These are phyloP conservation scores for Drosophila persimilis DNA, from an alignment of 1,140 invertebrate species.

Conservation along the genomic window DNA sequence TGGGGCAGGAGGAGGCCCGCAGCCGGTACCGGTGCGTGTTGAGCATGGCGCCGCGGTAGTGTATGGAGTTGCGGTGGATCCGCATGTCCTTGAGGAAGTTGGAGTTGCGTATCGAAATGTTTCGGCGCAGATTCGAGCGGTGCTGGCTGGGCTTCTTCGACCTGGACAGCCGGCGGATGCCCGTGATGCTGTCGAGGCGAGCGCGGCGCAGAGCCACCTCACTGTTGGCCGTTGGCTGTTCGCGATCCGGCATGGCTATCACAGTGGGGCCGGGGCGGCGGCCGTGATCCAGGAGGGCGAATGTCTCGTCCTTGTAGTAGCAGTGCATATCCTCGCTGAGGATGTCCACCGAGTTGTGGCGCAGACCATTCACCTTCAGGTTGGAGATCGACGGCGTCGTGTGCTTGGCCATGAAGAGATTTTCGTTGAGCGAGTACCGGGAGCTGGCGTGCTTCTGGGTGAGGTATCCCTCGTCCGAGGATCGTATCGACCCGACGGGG, in stretches of 20 bases:
- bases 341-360: slow-evolving; percentile 78
- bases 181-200: slow-evolving; percentile 73
- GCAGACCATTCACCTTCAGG: slow-evolving; percentile 59
- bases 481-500: slow-evolving; percentile 45
- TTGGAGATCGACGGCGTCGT: slow-evolving; percentile 52
- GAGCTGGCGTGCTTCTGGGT: slow-evolving; percentile 72
- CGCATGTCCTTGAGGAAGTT: slow-evolving; percentile 90
- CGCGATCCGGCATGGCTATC: slow-evolving; percentile 63
- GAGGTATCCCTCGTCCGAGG: slow-evolving; percentile 66
- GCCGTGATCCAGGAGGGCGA: slow-evolving; percentile 58
- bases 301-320: slow-evolving; percentile 70
- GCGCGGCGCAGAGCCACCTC: slow-evolving; percentile 53
- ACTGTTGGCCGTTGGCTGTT: slow-evolving; percentile 32
- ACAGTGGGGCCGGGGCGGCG: slow-evolving; percentile 42
- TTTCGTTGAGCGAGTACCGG: slow-evolving; percentile 75
- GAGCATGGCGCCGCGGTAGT: slow-evolving; percentile 90
- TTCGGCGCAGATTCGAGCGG: slow-evolving; percentile 73
- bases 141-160: slow-evolving; percentile 68
- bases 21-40: slow-evolving; percentile 92
- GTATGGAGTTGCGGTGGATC: slow-evolving; percentile 91
- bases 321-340: slow-evolving; percentile 70
- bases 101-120: slow-evolving; percentile 83
- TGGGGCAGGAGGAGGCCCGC: slow-evolving; percentile 93
- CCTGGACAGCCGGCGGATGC: slow-evolving; percentile 69
- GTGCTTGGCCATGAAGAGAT: slow-evolving; percentile 66